Base-by-base conservation (phyloP, 2,888 invertebrate genomes). In the Hirtodrosophila alboralis region DNA sequence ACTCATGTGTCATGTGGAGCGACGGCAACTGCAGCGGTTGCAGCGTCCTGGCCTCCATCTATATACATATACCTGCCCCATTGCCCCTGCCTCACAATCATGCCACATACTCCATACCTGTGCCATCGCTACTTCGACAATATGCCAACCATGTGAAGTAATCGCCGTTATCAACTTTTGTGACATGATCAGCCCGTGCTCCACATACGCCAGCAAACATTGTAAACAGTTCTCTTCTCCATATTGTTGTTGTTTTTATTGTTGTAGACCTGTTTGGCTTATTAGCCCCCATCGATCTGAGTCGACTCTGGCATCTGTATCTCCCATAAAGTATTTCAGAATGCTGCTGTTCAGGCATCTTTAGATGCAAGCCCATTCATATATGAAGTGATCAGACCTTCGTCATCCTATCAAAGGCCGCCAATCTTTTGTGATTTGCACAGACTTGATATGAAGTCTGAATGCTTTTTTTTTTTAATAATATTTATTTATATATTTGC, bases 101-200 rank as follows among this genome's bases (percentile, higher is more conserved):
- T 23, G 63, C 44, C 38, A 9, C 57, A 26, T 52, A n/a, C 43
- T 38, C 2, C 37, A 18, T 66, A 71, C 68, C 68, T 71, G 68
- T 72, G 72, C 66, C 65, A 52, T 61, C 57, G 68, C 51, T 21
- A 28, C 73, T 84, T 73, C 75, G 73, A 79, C 81, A 87, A 84
- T 87, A 86, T 89, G 88, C 87, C 87, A 84, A 66, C 62, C 68
- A 80, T 72, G 66, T 74, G 75, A 86, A 89, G 87, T 86, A 89
- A 89, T 87, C 87, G 87, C 83, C 86, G 73, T 74, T 84, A 86
- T 87, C 86, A 81, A 78, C 75, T 74, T 73, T 70, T 71, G 79
- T 84, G 86, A 87, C 86, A 87, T 87, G 78, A 81, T 84, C 87
- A 69, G 64, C 74, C 63, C 51, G 41, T 61, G 80, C 72, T 79